Evolutionary conservation across 2,797 vertebrate genomes (phyloP).

Genomic region (Morelia viridis): DNA sequence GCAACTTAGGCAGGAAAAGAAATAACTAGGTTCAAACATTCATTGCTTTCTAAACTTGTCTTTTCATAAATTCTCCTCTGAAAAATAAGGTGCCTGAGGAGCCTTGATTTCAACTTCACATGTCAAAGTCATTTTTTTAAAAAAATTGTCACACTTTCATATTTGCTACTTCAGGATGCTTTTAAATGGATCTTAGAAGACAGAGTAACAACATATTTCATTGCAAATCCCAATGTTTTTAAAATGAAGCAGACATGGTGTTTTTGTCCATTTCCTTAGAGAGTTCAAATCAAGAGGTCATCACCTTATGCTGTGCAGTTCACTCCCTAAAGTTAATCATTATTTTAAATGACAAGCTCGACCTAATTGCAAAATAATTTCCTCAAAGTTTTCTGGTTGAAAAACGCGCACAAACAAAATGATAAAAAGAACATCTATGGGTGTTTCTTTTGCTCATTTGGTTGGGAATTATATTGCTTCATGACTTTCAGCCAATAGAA

Average conservation of each 20-base stretch:
- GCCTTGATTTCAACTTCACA: not conserved
- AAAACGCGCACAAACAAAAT: not conserved
- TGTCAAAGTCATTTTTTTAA: not conserved
- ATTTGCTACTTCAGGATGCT: not conserved
- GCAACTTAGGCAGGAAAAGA: slow-evolving; percentile 11
- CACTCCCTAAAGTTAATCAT: not conserved
- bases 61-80: not conserved
- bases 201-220: not conserved
- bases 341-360: not conserved
- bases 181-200: not conserved
- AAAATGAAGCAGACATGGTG: not conserved
- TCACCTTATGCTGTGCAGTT: not conserved
- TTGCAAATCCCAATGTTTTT: not conserved
- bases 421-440: not conserved
- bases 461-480: not conserved
- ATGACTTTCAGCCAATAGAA: not conserved
- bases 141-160: not conserved
- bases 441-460: not conserved
- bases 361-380: not conserved
- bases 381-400: not conserved
- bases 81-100: not conserved
- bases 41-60: not conserved
- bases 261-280: not conserved
- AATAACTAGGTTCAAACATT: slow-evolving; percentile 8
- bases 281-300: not conserved